A percentile compares a stretch with the other conserved stretches of the same genome.
phyloP scores from a whole-genome alignment of 2,888 invertebrate species.

The Chymomyza fuscimana region DNA sequence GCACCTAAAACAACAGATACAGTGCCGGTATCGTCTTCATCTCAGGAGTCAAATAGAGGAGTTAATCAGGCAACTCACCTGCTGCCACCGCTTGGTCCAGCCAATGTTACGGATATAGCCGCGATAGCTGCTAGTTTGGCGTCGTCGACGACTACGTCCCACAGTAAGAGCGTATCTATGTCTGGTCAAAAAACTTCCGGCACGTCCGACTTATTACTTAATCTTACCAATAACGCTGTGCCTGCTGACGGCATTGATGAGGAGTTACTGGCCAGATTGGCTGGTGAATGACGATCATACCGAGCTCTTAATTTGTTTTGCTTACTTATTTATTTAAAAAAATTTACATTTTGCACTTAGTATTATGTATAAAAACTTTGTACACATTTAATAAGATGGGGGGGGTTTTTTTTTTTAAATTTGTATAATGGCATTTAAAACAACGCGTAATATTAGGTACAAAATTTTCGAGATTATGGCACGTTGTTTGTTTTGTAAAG shows the following conservation, averaged over 20 bases:
- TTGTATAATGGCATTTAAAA: not conserved
- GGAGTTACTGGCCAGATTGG: constrained; percentile 61
- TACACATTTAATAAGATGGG: not conserved
- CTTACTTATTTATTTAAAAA: not conserved
- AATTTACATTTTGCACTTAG: not conserved
- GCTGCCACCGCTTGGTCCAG: not conserved
- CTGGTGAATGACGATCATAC: constrained; percentile 63
- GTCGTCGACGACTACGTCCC: constrained; percentile 7
- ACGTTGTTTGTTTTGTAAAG: not conserved
- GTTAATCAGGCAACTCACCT: not conserved
- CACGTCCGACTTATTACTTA: constrained; percentile 40
- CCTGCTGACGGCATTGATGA: constrained; percentile 61
- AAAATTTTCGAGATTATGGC: not conserved
- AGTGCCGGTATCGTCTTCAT: not conserved
- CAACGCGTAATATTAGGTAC: not conserved
- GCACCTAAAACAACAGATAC: constrained; percentile 24
- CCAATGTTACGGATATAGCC: constrained; percentile 1
- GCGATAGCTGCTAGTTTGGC: constrained; percentile 29
- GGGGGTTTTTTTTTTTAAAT: not conserved
- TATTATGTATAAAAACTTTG: not conserved
- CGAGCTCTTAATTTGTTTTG: not conserved
- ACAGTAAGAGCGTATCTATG: constrained; percentile 16
- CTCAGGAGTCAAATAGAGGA: constrained; percentile 22
- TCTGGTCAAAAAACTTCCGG: constrained; percentile 12
- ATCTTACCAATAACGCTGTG: constrained; percentile 21